These are phyloP conservation scores for Diaperis boleti DNA, from an alignment of 2,888 invertebrate genomes.

Conservation along the genomic window DNA sequence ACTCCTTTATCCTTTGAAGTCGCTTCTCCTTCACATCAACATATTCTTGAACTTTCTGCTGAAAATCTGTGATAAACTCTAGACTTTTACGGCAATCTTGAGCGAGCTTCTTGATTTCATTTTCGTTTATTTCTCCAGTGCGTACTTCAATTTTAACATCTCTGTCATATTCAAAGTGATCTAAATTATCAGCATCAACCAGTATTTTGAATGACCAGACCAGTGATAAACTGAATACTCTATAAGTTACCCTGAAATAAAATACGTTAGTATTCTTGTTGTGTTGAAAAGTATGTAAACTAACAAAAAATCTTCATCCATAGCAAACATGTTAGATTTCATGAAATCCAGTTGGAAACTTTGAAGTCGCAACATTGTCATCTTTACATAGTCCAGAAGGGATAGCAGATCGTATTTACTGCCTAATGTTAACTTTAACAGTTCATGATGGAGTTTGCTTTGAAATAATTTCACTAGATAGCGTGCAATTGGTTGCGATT, in stretches of 20 bases:
- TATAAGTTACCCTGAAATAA: not conserved
- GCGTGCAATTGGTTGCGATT: not conserved
- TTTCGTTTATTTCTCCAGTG: not conserved
- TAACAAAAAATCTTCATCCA: constrained; percentile 19
- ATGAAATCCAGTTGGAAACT: not conserved
- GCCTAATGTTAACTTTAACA: constrained; percentile 18
- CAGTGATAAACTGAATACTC: not conserved
- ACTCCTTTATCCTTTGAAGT: not conserved
- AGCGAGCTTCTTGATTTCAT: not conserved
- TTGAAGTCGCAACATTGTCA: constrained; percentile 5
- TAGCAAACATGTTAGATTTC: not conserved
- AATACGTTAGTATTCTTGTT: not conserved
- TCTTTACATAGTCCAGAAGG: constrained; percentile 23
- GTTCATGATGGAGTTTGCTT: not conserved
- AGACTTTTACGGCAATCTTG: not conserved
- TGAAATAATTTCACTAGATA: constrained; percentile 10
- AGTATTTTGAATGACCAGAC: not conserved
- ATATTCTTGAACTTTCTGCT: not conserved
- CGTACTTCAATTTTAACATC: not conserved
- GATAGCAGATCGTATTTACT: constrained; percentile 17
- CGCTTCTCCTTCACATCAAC: not conserved
- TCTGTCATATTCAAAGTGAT: not conserved
- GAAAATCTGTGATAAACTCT: not conserved
- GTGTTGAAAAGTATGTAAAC: not conserved
- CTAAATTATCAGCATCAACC: not conserved